These are phyloP conservation scores for Petrophora chlorosata DNA, from an alignment of 2,888 invertebrate genomes.

Conservation along the genomic window DNA sequence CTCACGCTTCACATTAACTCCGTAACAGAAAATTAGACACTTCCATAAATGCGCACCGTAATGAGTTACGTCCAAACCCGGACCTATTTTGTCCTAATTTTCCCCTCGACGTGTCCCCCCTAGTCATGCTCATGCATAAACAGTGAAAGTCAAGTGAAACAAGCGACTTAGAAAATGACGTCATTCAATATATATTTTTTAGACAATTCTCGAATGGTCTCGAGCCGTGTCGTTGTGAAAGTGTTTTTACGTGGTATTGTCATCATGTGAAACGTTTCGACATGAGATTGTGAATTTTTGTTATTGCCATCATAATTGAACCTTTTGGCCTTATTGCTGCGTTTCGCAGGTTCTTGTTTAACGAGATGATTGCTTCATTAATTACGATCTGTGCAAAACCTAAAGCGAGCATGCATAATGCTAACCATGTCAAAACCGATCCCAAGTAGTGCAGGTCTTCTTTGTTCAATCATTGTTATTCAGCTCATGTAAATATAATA, in stretches of 20 bases:
- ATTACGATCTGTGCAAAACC: conserved; percentile 8
- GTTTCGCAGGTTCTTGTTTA: conserved; percentile 12
- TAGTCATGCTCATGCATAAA: conserved; percentile 32
- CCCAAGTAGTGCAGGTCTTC: too few species aligned
- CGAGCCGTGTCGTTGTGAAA: conserved; percentile 26
- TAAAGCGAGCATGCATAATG: neutral
- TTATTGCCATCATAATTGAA: conserved; percentile 23
- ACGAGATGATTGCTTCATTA: conserved; percentile 14
- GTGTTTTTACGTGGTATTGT: conserved; percentile 31
- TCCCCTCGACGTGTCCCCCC: conserved; percentile 20
- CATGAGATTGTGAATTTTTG: conserved; percentile 30
- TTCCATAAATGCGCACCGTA: conserved; percentile 32
- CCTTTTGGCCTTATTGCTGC: conserved; percentile 14
- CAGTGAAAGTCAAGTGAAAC: conserved; percentile 35
- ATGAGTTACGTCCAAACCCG: conserved; percentile 26
- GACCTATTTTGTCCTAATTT: conserved; percentile 40
- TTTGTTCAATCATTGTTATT: too few species aligned
- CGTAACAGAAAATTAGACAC: conserved; percentile 36
- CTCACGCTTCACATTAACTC: conserved; percentile 28
- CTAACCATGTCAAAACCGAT: too few species aligned
- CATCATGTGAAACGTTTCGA: conserved; percentile 29
- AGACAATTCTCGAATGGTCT: conserved; percentile 25
- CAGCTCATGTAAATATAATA: too few species aligned
- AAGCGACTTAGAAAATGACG: conserved; percentile 30
- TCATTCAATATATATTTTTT: conserved; percentile 26